Evolutionary conservation across 2,113 vertebrate genomes (phyloP).

Genomic region (Macrotis lagotis): DNA sequence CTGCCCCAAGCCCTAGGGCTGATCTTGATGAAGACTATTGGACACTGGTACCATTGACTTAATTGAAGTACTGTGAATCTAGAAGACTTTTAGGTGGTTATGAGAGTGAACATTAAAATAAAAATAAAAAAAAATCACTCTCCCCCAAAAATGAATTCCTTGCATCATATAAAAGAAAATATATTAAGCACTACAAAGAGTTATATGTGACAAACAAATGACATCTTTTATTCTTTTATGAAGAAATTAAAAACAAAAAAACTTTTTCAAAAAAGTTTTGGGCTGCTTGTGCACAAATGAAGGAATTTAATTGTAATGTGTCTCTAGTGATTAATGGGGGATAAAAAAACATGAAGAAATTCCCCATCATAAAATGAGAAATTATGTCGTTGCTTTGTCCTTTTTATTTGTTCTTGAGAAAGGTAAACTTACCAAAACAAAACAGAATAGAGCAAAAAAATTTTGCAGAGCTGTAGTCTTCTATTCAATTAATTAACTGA

Average conservation of each 20-base stretch:
- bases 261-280: slow-evolving; percentile 19
- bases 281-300: slow-evolving; percentile 71
- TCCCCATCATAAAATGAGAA: slow-evolving; percentile 80
- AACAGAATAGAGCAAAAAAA: slow-evolving; percentile 19
- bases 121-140: slow-evolving; percentile 57
- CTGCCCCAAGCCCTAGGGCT: too few relatives aligned
- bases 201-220: not conserved
- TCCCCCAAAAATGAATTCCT: not conserved
- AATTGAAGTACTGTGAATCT: not conserved
- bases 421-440: slow-evolving; percentile 77
- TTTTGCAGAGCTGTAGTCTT: slow-evolving; percentile 15
- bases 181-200: too few relatives aligned
- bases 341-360: slow-evolving; percentile 80
- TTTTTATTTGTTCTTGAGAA: slow-evolving; percentile 80
- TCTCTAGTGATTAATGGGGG: slow-evolving; percentile 70
- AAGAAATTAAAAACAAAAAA: slow-evolving; percentile 38
- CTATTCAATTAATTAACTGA: slow-evolving; percentile 76
- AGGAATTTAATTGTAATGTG: slow-evolving; percentile 76
- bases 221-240: not conserved
- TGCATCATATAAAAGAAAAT: not conserved
- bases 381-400: slow-evolving; percentile 73
- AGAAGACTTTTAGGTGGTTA: slow-evolving; percentile 27
- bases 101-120: slow-evolving; percentile 63
- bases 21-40: slow-evolving; percentile 10
- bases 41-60: not conserved